These are phyloP conservation scores for Drosophila ogumai DNA, from an alignment of 1,140 invertebrate species.

Conservation along the genomic window DNA sequence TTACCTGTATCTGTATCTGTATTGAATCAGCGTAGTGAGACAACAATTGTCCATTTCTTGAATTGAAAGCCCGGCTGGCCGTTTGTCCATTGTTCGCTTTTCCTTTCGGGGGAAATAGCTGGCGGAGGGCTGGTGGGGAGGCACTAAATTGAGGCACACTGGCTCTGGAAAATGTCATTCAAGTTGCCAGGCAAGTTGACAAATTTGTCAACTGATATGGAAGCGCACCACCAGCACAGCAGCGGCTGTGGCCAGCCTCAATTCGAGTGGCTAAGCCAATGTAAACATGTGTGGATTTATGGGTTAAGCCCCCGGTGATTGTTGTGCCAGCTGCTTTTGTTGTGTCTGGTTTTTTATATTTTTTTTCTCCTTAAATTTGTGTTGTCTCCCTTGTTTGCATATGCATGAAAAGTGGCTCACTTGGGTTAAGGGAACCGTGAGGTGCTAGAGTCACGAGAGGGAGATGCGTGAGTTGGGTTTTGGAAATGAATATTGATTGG, in stretches of 20 bases:
- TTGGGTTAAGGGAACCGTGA: slow-evolving; percentile 1
- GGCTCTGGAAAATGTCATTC: slow-evolving; percentile 76
- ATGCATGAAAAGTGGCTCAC: slow-evolving; percentile 52
- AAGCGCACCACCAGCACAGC: slow-evolving; percentile 26
- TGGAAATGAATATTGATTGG: too few species aligned
- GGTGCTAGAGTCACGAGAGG: background rate
- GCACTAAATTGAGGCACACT: slow-evolving; percentile 17
- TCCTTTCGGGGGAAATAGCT: slow-evolving; percentile 32
- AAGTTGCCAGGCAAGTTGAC: slow-evolving; percentile 74
- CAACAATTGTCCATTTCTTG: slow-evolving; percentile 82
- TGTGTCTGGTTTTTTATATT: slow-evolving; percentile 23
- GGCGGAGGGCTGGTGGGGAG: background rate
- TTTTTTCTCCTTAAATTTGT: slow-evolving; percentile 1
- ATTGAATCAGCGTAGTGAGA: slow-evolving; percentile 49
- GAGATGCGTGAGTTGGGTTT: background rate
- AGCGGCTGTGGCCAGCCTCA: slow-evolving; percentile 16
- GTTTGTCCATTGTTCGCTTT: slow-evolving; percentile 67
- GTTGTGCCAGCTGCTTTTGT: slow-evolving; percentile 37
- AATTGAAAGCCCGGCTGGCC: slow-evolving; percentile 56
- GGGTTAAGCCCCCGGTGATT: slow-evolving; percentile 42
- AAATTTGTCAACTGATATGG: slow-evolving; percentile 82
- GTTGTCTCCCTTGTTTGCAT: slow-evolving; percentile 56
- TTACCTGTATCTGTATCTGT: slow-evolving; percentile 16
- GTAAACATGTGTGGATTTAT: slow-evolving; percentile 80
- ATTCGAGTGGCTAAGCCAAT: slow-evolving; percentile 57